A percentile compares a stretch with the other conserved stretches of the same genome.
phyloP scores from a whole-genome alignment of 2,888 invertebrate species.

The Sipunculus nudus region DNA sequence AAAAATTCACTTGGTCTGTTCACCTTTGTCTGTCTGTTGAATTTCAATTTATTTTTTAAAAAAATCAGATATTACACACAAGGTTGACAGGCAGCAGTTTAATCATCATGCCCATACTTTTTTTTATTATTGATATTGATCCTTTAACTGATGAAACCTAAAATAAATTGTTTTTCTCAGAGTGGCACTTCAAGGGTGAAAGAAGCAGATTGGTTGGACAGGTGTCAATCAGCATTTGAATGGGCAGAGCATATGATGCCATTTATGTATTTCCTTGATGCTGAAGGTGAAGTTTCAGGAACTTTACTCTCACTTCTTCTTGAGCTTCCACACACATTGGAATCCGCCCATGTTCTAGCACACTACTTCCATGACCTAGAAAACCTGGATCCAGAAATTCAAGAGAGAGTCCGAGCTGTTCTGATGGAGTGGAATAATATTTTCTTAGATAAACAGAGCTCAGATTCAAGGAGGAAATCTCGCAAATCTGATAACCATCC shows the following conservation, averaged over 20 bases:
- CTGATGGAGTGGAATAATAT: constrained; percentile 54
- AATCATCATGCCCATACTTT: too few species aligned
- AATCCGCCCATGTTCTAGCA: constrained; percentile 57
- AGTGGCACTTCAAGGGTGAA: too few species aligned
- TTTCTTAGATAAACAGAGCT: constrained; percentile 26
- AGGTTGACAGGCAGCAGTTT: too few species aligned
- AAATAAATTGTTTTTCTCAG: too few species aligned
- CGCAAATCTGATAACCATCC: background rate
- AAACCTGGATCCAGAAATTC: constrained; percentile 57
- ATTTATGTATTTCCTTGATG: constrained; percentile 52
- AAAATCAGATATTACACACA: too few species aligned
- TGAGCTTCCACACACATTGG: constrained; percentile 54
- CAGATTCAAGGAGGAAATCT: background rate
- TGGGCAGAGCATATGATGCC: constrained; percentile 57
- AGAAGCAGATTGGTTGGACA: constrained; percentile 49
- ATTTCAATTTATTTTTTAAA: too few species aligned
- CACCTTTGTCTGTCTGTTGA: too few species aligned
- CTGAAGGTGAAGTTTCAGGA: constrained; percentile 47
- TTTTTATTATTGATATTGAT: too few species aligned
- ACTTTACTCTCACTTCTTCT: constrained; percentile 55
- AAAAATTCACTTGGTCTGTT: too few species aligned
- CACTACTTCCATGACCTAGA: constrained; percentile 55
- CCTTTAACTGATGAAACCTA: too few species aligned
- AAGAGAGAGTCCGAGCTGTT: constrained; percentile 56
- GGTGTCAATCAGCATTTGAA: constrained; percentile 50